These are phyloP conservation scores for Galeopterus variegatus DNA, from an alignment of 2,113 vertebrate genomes.

Conservation along the genomic window DNA sequence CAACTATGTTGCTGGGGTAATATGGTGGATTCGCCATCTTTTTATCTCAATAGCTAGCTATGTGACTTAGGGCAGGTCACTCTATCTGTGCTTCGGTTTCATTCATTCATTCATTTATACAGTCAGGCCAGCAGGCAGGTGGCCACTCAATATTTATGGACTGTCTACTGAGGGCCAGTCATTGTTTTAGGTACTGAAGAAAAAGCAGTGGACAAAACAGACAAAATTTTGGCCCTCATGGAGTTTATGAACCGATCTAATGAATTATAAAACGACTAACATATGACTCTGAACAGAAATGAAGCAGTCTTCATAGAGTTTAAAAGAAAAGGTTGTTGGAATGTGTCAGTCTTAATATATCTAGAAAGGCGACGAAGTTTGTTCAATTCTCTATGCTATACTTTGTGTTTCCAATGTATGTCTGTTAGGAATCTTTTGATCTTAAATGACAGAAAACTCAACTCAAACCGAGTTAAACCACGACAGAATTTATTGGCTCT, in stretches of 20 bases:
- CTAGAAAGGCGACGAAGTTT: constrained; percentile 59
- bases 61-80: neutral
- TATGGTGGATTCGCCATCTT: neutral
- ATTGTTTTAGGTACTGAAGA: constrained; percentile 46
- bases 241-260: constrained; percentile 52
- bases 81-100: constrained; percentile 43
- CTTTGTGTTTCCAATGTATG: constrained; percentile 50
- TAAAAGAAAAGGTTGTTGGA: constrained; percentile 45
- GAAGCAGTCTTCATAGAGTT: constrained; percentile 5
- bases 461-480: constrained; percentile 50
- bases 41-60: neutral
- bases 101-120: neutral
- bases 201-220: constrained; percentile 44
- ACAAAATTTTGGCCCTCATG: neutral
- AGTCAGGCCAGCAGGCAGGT: neutral
- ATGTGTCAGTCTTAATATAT: constrained; percentile 56
- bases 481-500: constrained; percentile 28
- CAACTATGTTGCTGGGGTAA: neutral
- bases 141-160: constrained; percentile 11
- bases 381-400: constrained; percentile 47
- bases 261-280: constrained; percentile 57
- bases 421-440: constrained; percentile 49
- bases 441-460: constrained; percentile 52
- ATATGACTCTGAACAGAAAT: neutral
- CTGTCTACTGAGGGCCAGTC: neutral